A percentile compares a stretch with the other conserved stretches of the same genome.
Evolutionary conservation across 2,888 invertebrate genomes (phyloP).

Genomic region (Heliconius charithonia): DNA sequence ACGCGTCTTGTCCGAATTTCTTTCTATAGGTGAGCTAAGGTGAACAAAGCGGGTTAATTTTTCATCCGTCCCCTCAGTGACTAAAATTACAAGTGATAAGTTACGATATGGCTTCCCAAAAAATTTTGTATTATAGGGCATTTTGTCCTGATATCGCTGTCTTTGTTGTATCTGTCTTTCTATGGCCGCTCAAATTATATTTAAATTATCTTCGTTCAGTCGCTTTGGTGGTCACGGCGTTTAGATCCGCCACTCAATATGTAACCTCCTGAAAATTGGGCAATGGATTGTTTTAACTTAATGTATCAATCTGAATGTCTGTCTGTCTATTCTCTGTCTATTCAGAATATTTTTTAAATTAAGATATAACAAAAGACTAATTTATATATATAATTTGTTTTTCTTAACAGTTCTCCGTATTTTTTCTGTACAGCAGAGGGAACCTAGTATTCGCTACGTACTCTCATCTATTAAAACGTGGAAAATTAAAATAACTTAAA

Average conservation of each 20-base stretch:
- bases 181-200: background rate
- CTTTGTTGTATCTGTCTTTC: too few relatives aligned
- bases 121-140: background rate
- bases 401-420: too few relatives aligned
- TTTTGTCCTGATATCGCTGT: background rate
- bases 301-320: too few relatives aligned
- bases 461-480: background rate
- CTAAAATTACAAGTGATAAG: constrained; percentile 10
- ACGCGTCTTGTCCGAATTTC: constrained; percentile 20
- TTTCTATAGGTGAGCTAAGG: constrained; percentile 30
- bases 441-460: too few relatives aligned
- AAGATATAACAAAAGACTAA: too few relatives aligned
- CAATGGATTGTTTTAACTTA: too few relatives aligned
- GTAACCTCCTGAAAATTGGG: background rate
- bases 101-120: background rate
- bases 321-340: too few relatives aligned
- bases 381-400: too few relatives aligned
- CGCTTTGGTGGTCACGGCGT: background rate
- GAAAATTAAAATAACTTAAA: background rate
- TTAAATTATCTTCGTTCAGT: background rate
- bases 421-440: too few relatives aligned
- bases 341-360: too few relatives aligned
- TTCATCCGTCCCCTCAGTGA: constrained; percentile 8
- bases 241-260: background rate
- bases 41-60: constrained; percentile 22